Conservation (phyloP, 2,797 vertebrate species). For the Mionectes olivaceus region DNA sequence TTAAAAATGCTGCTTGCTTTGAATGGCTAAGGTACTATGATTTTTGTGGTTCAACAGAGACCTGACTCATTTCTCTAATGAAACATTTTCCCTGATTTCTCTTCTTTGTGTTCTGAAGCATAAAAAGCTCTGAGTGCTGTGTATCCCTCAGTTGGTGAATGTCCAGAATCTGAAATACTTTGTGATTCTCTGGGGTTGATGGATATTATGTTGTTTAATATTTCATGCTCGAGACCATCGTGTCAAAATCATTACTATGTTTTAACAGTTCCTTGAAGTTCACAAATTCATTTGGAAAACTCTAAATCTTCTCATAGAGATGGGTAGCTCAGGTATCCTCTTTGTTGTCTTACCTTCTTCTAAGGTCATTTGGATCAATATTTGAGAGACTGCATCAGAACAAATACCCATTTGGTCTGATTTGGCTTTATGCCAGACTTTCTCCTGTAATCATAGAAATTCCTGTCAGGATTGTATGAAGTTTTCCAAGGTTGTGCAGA, state of each 20-base stretch:
- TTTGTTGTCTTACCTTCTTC: neutral
- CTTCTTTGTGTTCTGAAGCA: neutral
- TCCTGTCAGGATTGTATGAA: neutral
- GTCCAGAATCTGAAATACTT: neutral
- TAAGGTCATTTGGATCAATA: neutral
- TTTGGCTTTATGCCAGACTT: neutral
- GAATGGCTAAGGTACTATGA: neutral
- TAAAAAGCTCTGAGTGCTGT: neutral
- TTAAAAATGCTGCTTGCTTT: neutral
- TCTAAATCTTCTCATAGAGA: neutral
- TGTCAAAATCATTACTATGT: neutral
- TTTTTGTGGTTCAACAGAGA: neutral
- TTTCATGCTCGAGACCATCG: neutral
- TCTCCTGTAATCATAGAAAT: neutral
- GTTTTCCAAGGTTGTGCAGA: neutral
- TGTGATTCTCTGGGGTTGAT: neutral
- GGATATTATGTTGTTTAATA: neutral
- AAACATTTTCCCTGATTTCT: neutral
- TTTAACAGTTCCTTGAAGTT: neutral
- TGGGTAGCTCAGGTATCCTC: neutral
- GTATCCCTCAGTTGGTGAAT: neutral
- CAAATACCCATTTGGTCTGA: neutral
- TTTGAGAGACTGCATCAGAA: neutral
- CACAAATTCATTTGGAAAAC: neutral
- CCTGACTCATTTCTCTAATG: neutral